Base-by-base conservation (phyloP, 2,113 vertebrate genomes). In the Tupaia chinensis region DNA sequence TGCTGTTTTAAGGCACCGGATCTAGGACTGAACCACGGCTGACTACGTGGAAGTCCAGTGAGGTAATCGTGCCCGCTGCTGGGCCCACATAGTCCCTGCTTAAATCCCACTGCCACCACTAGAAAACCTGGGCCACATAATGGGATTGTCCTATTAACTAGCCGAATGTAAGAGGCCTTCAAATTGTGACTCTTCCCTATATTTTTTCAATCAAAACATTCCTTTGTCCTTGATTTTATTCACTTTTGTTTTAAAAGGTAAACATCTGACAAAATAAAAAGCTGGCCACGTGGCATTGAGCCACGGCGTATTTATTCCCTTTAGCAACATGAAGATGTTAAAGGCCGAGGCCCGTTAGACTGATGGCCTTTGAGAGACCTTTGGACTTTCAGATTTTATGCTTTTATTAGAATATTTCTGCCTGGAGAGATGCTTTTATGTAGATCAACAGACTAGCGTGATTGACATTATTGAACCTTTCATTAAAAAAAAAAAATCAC, bases 381-480 rank as follows among this genome's bases (percentile, higher is more conserved):
- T 34, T 86, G 69, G 65, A 79, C 60, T 69, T 78, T 84, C 72
- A 88, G 60, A 60, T 79, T 79, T 63, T 86, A 58, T 44, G 7
- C 63, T 95, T 89, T 79, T 81, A 73, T 76, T 4, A 20, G 56
- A 87, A 63, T 77, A 81, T 73, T 74, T 91, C 66, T 44, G 13
- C 29, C 61, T 87, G 15, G 9, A 93, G 29, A 93, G 88, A 5
- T 20, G 3, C 32, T 87, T 91, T 80, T 19, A 29, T 65, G 63
- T 23, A 76, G 60, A 83, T 79, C 60, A 54, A 89, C 54, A 44
- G 66, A 91, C 60, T 4, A 25, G 9, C 14, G 15, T 87, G 91
- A 94, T 7, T 92, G 79, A 89, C 78, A 32, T 86, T 60, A 76
- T 54, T 95, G 89, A 80, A 34, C 17, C 32, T 94, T 93, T 93